Evolutionary conservation across 2,888 invertebrate species (phyloP).

Genomic region (Lymantria dispar): DNA sequence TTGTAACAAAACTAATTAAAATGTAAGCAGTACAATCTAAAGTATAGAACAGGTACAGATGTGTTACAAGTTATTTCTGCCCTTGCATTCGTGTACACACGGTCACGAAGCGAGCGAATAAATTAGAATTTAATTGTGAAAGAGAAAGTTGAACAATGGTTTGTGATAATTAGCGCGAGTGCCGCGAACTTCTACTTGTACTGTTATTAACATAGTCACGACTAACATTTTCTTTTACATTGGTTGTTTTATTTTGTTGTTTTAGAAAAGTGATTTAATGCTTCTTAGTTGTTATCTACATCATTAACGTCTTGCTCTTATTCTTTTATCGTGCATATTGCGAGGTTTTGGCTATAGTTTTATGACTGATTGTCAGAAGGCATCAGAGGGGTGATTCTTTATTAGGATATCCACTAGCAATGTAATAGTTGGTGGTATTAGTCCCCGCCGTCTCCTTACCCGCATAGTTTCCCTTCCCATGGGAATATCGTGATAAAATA

Average conservation of each 20-base stretch:
- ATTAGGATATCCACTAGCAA: too few relatives aligned
- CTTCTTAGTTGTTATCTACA: too few relatives aligned
- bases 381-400: too few relatives aligned
- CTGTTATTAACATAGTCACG: slow-evolving; percentile 10
- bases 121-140: slow-evolving; percentile 34
- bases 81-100: slow-evolving; percentile 17
- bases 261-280: background rate
- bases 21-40: background rate
- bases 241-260: background rate
- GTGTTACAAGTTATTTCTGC: slow-evolving; percentile 8
- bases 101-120: slow-evolving; percentile 29
- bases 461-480: too few relatives aligned
- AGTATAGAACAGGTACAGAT: background rate
- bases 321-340: too few relatives aligned
- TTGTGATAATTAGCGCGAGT: slow-evolving; percentile 23
- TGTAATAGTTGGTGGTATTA: too few relatives aligned
- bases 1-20: background rate
- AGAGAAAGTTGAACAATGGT: slow-evolving; percentile 34
- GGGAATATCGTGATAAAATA: too few relatives aligned
- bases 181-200: slow-evolving; percentile 6
- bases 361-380: too few relatives aligned
- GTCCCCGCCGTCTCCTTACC: too few relatives aligned
- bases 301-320: too few relatives aligned
- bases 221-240: slow-evolving; percentile 1
- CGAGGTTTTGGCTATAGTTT: too few relatives aligned